Evolutionary conservation across 2,888 invertebrate genomes (phyloP), one percentile per base, ranked within the genome.

Genomic region (Athalia cordata): DNA sequence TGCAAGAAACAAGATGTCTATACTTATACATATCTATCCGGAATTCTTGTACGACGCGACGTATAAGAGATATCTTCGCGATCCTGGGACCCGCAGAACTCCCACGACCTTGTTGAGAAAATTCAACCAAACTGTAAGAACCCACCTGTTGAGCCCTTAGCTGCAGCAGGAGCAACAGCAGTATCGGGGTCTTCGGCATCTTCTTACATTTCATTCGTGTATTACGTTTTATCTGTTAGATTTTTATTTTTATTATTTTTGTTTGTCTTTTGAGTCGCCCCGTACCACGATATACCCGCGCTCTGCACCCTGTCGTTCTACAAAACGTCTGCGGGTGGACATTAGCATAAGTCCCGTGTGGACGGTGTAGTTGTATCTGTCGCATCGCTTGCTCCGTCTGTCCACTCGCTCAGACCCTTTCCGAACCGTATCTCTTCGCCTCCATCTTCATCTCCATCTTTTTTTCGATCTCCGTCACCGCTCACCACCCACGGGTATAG

Each of bases 271-370:
- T 29, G 29, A 29, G 29, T 29, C 29, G 29, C 29, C 29, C 29
- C 29, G 29, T 29, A 29, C 29, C 29, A 29, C 29, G 29, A 2
- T 29, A 29, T 29, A 29, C 29, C 2, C 29, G 29, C 29, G 55
- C 68, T 55, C 55, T 68, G 47, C 72, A 59, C 72, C 72, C 72
- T 72, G 72, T 72, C 70, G 70, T 59, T 5, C 70, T 59, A 72
- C 70, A 72, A 72, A 72, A 72, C 70, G 75, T 61, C 62, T 11
- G 62, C 13, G 75, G 50, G 9, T 8, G 45, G 50, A 64, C 75
- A 75, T 75, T 75, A 75, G 75, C 75, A 75, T 75, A 75, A 75
- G 64, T 62, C 55, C 29, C 55, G 75, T 75, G 75, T 62, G 64
- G 75, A 62, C 43, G 75, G 7, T 61, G 75, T 62, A 75, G 62